phyloP scores from a whole-genome alignment of 2,797 vertebrate species.

The Uromys caudimaculatus region DNA sequence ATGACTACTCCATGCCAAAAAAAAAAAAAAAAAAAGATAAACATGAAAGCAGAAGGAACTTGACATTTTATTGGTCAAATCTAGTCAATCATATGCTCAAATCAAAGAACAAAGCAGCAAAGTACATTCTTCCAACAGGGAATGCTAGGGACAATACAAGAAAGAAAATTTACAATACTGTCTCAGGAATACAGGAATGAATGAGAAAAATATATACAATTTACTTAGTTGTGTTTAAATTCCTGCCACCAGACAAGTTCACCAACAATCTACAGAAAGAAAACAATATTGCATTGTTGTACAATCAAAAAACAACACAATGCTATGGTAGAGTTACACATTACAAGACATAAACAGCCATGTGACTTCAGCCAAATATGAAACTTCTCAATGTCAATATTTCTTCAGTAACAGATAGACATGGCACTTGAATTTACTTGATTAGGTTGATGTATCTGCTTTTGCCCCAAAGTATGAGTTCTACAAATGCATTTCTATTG shows the following conservation, averaged over 20 bases:
- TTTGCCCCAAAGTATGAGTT: not conserved
- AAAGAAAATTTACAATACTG: not conserved
- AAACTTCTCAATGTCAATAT: not conserved
- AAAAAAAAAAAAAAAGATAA: not conserved
- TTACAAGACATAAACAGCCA: not conserved
- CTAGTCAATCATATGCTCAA: not conserved
- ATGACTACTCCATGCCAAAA: not conserved
- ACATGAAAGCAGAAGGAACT: not conserved
- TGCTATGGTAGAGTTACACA: not conserved
- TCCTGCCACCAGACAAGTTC: not conserved
- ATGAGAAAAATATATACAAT: not conserved
- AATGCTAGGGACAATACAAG: not conserved
- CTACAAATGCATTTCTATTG: not conserved
- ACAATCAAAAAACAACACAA: not conserved
- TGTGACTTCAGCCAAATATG: not conserved
- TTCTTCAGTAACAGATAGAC: not conserved
- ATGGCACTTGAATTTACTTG: not conserved
- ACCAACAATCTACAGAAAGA: not conserved
- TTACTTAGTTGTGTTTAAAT: not conserved
- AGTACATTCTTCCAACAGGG: not conserved
- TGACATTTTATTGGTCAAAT: not conserved
- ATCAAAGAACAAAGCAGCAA: not conserved
- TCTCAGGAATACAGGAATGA: not conserved
- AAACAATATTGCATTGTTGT: not conserved
- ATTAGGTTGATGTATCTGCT: not conserved